Conservation (phyloP, 2,888 invertebrate genomes). For the Cantharis rufa region DNA sequence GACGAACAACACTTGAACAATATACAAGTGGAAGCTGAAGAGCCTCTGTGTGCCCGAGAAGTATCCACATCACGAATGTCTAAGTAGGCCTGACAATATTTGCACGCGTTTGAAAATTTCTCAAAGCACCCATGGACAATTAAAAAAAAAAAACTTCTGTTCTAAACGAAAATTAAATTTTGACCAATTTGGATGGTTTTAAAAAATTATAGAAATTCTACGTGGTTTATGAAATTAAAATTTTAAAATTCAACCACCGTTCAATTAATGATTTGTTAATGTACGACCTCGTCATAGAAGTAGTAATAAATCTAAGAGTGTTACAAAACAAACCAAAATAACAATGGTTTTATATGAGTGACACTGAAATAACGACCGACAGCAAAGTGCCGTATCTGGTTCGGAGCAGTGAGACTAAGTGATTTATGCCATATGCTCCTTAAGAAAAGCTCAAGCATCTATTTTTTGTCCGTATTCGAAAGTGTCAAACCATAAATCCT, state of each 20-base stretch:
- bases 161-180: background rate
- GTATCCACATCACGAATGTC: background rate
- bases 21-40: background rate
- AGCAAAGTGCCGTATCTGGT: conserved; percentile 36
- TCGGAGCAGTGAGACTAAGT: conserved; percentile 44
- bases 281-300: conserved; percentile 32
- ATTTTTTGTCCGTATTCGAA: conserved; percentile 56
- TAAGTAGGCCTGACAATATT: background rate
- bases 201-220: background rate
- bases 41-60: background rate
- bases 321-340: conserved; percentile 55
- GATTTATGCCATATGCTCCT: conserved; percentile 56
- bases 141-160: background rate
- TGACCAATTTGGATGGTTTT: background rate
- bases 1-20: background rate
- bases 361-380: conserved; percentile 51
- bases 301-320: conserved; percentile 51
- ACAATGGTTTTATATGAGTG: conserved; percentile 55
- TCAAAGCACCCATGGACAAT: background rate
- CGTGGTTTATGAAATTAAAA: background rate
- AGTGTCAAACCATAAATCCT: conserved; percentile 57
- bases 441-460: conserved; percentile 56
- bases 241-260: conserved; percentile 5
- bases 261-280: conserved; percentile 32
- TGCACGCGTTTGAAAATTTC: background rate